These are phyloP conservation scores for Cheilosia vernalis DNA, from an alignment of 2,888 invertebrate genomes.

Conservation along the genomic window DNA sequence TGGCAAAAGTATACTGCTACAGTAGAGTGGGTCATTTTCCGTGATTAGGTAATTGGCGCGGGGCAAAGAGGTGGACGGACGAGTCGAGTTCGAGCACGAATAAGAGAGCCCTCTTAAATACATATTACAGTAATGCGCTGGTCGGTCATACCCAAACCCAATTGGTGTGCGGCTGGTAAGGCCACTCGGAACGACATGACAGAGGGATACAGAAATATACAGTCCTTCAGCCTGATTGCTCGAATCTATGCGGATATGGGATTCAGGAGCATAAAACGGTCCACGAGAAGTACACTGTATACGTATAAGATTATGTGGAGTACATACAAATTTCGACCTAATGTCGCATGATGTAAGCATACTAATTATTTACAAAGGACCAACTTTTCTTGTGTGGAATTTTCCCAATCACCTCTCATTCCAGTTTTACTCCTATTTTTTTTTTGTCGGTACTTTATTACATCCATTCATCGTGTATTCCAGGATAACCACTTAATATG, in stretches of 20 bases:
- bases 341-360: slow-evolving; percentile 71
- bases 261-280: slow-evolving; percentile 53
- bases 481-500: slow-evolving; percentile 59
- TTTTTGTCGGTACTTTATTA: slow-evolving; percentile 34
- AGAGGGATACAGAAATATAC: slow-evolving; percentile 16
- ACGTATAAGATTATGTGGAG: slow-evolving; percentile 52
- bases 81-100: slow-evolving; percentile 8
- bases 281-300: slow-evolving; percentile 1
- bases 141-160: slow-evolving; percentile 66
- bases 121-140: slow-evolving; percentile 72
- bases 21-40: slow-evolving; percentile 57
- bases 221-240: slow-evolving; percentile 61
- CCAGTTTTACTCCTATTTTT: slow-evolving; percentile 1
- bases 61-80: slow-evolving; percentile 29
- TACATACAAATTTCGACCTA: slow-evolving; percentile 63
- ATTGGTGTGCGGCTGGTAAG: slow-evolving; percentile 51
- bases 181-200: slow-evolving; percentile 27
- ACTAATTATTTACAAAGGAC: slow-evolving; percentile 72
- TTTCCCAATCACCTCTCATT: slow-evolving; percentile 43
- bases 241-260: slow-evolving; percentile 49
- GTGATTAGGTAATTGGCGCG: slow-evolving; percentile 69
- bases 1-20: slow-evolving; percentile 50
- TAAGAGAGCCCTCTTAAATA: slow-evolving; percentile 62
- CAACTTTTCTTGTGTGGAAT: slow-evolving; percentile 60
- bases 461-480: slow-evolving; percentile 43